Percentiles rank a stretch among this genome's conserved stretches.
phyloP scores from a whole-genome alignment of 2,797 vertebrate species.

The Tokudaia muenninki region DNA sequence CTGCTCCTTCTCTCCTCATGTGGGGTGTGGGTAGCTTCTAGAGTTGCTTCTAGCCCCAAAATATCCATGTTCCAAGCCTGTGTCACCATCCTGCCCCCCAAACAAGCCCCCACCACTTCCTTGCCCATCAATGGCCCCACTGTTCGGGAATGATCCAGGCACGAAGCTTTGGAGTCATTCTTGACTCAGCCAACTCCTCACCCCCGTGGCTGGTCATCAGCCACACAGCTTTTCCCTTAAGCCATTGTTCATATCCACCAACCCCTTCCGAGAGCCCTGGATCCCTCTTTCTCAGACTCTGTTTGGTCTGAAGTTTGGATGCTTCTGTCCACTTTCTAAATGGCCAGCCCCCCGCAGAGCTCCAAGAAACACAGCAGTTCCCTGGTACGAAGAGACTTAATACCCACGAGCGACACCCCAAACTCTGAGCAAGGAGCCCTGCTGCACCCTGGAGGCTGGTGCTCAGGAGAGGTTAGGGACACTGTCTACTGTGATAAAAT shows the following conservation, averaged over 20 bases:
- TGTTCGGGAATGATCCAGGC: conserved; percentile 65
- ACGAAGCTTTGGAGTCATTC: conserved; percentile 39
- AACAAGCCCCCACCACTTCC: not conserved
- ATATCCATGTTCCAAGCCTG: not conserved
- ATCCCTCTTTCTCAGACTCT: not conserved
- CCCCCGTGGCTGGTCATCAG: not conserved
- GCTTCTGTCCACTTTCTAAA: not conserved
- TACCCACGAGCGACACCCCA: rapidly evolving
- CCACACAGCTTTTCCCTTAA: not conserved
- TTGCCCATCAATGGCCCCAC: conserved; percentile 50
- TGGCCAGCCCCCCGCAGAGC: not conserved
- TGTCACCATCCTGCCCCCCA: conserved; percentile 40
- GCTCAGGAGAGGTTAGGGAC: not conserved
- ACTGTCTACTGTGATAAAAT: not conserved
- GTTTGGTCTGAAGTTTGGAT: not conserved
- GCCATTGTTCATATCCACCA: not conserved
- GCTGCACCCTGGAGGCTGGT: not conserved
- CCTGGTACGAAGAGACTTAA: not conserved
- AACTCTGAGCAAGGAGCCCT: not conserved
- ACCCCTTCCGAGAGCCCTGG: not conserved
- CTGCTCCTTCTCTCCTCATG: not conserved
- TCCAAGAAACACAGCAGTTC: not conserved
- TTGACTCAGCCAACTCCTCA: conserved; percentile 66
- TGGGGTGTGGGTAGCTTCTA: not conserved
- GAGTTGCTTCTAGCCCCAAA: not conserved